phyloP scores from a whole-genome alignment of 2,113 vertebrate genomes.

The Corythaixoides concolor region DNA sequence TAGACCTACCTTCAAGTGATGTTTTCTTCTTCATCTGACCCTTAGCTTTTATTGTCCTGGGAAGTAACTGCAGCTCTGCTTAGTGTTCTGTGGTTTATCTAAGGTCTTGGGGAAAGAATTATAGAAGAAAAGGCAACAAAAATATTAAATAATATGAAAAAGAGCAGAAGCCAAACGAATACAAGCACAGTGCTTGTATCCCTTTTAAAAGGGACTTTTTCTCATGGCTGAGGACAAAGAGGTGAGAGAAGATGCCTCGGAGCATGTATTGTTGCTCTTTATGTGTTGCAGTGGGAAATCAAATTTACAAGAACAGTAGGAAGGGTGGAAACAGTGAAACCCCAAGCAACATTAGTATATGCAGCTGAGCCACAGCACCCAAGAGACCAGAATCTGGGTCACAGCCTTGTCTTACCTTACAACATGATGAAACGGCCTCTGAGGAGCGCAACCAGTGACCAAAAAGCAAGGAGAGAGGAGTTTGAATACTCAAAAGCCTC shows the following conservation, averaged over 20 bases:
- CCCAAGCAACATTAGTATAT: constrained; percentile 55
- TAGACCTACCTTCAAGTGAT: constrained; percentile 8
- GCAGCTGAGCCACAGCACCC: constrained; percentile 59
- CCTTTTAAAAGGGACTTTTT: constrained; percentile 17
- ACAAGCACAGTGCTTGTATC: neutral
- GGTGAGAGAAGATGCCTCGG: neutral
- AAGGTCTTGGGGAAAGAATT: neutral
- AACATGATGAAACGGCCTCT: constrained; percentile 5
- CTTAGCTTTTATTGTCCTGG: neutral
- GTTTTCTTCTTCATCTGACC: constrained; percentile 47
- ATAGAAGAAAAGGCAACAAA: neutral
- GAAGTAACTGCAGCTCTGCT: neutral
- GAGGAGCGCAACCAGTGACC: constrained; percentile 34
- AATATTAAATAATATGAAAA: neutral
- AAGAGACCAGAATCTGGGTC: constrained; percentile 68
- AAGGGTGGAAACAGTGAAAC: constrained; percentile 57
- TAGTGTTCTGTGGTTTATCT: neutral
- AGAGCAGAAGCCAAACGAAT: neutral
- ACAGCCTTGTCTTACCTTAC: constrained; percentile 57
- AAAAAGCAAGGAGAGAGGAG: constrained; percentile 16
- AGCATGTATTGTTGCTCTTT: constrained; percentile 62
- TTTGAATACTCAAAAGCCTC: neutral
- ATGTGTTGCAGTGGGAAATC: constrained; percentile 57
- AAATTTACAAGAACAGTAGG: constrained; percentile 65
- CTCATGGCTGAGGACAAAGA: constrained; percentile 21